Evolutionary conservation across 2,113 vertebrate species (phyloP).

Genomic region (Polyodon spathula): DNA sequence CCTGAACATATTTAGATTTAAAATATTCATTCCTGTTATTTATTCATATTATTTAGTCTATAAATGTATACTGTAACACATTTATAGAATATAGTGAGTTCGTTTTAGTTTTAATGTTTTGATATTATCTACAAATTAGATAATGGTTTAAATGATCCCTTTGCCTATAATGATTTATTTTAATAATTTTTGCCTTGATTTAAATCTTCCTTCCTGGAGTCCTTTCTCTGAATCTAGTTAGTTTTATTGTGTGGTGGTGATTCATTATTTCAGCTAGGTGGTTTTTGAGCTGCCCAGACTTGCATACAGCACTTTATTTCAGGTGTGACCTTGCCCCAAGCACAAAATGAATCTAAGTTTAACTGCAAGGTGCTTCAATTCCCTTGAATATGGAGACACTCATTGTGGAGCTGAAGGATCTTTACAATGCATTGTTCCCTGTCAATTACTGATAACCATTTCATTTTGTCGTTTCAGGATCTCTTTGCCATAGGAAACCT

Average conservation of each 20-base stretch:
- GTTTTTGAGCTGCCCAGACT: too few relatives aligned
- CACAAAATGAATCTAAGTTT: neutral
- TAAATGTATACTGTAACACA: neutral
- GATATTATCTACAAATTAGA: neutral
- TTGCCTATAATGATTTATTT: too few relatives aligned
- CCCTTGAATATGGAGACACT: neutral
- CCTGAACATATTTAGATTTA: too few relatives aligned
- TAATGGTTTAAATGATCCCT: neutral
- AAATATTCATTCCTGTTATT: too few relatives aligned
- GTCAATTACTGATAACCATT: too few relatives aligned
- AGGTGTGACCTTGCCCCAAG: neutral
- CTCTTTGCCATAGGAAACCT: too few relatives aligned
- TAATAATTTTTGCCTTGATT: too few relatives aligned
- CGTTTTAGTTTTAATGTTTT: neutral
- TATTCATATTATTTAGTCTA: neutral
- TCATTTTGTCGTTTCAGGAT: too few relatives aligned
- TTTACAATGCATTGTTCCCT: too few relatives aligned
- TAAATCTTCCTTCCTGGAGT: neutral
- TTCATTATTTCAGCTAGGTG: too few relatives aligned
- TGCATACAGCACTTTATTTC: neutral
- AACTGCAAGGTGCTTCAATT: neutral
- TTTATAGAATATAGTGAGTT: neutral
- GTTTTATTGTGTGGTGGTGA: neutral
- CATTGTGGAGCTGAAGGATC: neutral
- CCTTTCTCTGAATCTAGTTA: neutral